Evolutionary conservation across 1,140 invertebrate species (phyloP), one percentile per base, ranked within the genome.

Genomic region (Orussus abietinus): DNA sequence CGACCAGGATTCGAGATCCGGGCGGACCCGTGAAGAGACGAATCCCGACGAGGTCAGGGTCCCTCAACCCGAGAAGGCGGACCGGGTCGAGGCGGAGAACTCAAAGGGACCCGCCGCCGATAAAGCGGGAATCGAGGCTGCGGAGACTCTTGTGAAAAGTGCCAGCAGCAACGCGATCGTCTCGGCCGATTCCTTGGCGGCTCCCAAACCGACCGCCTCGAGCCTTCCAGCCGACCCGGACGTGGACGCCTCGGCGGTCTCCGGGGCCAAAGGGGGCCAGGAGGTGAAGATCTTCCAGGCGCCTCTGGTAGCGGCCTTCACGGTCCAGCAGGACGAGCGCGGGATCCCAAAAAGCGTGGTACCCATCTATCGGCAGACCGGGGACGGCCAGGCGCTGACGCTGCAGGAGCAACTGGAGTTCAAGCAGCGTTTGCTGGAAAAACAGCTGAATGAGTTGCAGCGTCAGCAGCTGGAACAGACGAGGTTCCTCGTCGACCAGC

Each of bases 231-330:
- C n/a, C 48, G 1, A 18, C 47, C 0, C 18, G 26, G 38, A 13
- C 14, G 10, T 28, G 9, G 17, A 18, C n/a, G 25, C 25, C 6
- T 69, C 65, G 40, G 58, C 57, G 19, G 15, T n/a, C n/a, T n/a
- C n/a, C n/a, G n/a, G n/a, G n/a, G n/a, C n/a, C n/a, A n/a, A n/a
- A 1, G 64, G 63, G 55, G 78, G 80, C 54, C 78, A 80, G 50
- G 83, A 86, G 38, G 85, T 90, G 7, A 86, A 87, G 57, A 87
- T 90, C 32, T 86, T 85, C 55, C 80, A 82, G 47, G 85, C 86
- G 4, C 85, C 87, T 0, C 55, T 90, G 19, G 82, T 89, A 1
- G 85, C 85, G 1, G 86, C 87, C 1, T 90, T 90, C 52, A 89
- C 87, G 0, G 84, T 90, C 2, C 84, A 89, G 50, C 83, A 89